phyloP scores from a whole-genome alignment of 2,113 vertebrate genomes.

The Coregonus clupeaformis region DNA sequence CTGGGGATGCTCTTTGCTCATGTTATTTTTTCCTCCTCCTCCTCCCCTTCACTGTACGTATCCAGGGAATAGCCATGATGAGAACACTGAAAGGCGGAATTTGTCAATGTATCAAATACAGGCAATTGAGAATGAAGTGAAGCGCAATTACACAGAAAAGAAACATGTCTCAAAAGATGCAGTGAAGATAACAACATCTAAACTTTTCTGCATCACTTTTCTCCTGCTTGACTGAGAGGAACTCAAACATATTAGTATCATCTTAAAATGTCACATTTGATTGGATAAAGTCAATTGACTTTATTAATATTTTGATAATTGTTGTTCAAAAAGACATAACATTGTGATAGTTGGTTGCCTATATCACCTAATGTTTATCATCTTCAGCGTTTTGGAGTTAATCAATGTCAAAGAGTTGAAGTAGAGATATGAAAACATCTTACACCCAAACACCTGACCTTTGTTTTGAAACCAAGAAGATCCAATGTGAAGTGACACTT shows the following conservation, averaged over 20 bases:
- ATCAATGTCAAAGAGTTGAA: constrained; percentile 56
- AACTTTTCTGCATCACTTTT: constrained; percentile 49
- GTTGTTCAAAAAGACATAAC: too few relatives aligned
- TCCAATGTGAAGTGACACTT: constrained; percentile 72
- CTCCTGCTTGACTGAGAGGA: constrained; percentile 26
- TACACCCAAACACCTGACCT: constrained; percentile 46
- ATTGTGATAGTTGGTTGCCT: too few relatives aligned
- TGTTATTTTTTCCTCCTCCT: constrained; percentile 43
- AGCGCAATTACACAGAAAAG: constrained; percentile 71
- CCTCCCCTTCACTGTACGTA: constrained; percentile 57
- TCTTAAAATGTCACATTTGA: too few relatives aligned
- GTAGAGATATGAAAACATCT: constrained; percentile 52
- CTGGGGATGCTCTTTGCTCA: constrained; percentile 50
- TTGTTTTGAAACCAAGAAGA: constrained; percentile 63
- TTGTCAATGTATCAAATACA: constrained; percentile 69
- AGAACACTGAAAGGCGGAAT: constrained; percentile 61
- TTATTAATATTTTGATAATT: too few relatives aligned
- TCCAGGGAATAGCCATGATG: constrained; percentile 66
- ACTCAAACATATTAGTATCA: too few relatives aligned
- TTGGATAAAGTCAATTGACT: too few relatives aligned
- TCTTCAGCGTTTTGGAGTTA: constrained; percentile 21
- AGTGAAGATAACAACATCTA: constrained; percentile 29
- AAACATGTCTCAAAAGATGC: constrained; percentile 51
- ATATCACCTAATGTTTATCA: neutral
- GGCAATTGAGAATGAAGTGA: constrained; percentile 65